These are phyloP conservation scores for Hycleus cichorii DNA, from an alignment of 1,140 invertebrate species.

Conservation along the genomic window DNA sequence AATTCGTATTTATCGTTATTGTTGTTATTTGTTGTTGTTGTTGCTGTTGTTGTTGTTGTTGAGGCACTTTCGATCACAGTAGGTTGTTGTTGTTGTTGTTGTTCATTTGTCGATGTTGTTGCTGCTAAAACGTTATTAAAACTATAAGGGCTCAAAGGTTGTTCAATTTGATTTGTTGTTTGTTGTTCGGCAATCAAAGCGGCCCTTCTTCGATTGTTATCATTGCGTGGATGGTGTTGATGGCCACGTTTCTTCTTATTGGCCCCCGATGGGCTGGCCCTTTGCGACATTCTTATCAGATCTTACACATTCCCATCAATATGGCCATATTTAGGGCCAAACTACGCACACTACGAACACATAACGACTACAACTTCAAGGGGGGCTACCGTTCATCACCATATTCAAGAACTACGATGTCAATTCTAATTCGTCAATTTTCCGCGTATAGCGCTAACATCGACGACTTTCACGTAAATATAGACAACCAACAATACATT, in stretches of 20 bases:
- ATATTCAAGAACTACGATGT: too few species aligned
- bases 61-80: slow-evolving; percentile 26
- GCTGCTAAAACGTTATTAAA: slow-evolving; percentile 33
- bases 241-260: slow-evolving; percentile 63
- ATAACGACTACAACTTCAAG: slow-evolving; percentile 24
- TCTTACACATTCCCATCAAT: slow-evolving; percentile 38
- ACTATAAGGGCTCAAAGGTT: slow-evolving; percentile 24
- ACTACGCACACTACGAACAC: too few species aligned
- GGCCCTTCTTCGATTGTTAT: slow-evolving; percentile 41
- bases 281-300: slow-evolving; percentile 40
- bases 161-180: not conserved
- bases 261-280: slow-evolving; percentile 51
- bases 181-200: slow-evolving; percentile 31
- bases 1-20: slow-evolving; percentile 25
- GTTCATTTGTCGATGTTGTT: slow-evolving; percentile 29
- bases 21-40: not conserved
- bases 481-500: slow-evolving; percentile 20
- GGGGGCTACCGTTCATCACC: slow-evolving; percentile 5
- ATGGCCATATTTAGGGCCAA: slow-evolving; percentile 40
- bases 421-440: too few species aligned
- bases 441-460: not conserved
- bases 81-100: slow-evolving; percentile 39
- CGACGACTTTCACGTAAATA: too few species aligned
- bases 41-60: slow-evolving; percentile 9
- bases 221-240: slow-evolving; percentile 64